These are phyloP conservation scores for Corydoras sp. DNA, from an alignment of 2,113 vertebrate species.

Conservation along the genomic window DNA sequence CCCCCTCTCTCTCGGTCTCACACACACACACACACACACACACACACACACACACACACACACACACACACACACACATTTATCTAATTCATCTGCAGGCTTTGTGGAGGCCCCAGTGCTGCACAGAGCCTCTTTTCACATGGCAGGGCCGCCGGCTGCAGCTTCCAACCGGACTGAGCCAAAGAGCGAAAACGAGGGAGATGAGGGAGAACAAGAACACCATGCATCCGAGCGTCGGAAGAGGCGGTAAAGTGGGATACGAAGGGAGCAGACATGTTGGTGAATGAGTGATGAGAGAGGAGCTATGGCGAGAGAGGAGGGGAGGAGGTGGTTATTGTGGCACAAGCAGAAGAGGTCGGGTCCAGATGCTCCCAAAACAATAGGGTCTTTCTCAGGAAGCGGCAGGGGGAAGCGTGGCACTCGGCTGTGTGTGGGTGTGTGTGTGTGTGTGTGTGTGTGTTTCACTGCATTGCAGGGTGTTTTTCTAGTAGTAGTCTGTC, in stretches of 20 bases:
- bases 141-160: slow-evolving; percentile 39
- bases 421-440: slow-evolving; percentile 62
- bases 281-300: background rate
- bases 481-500: slow-evolving; percentile 69
- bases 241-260: slow-evolving; percentile 49
- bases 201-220: slow-evolving; percentile 37
- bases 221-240: slow-evolving; percentile 53
- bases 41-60: slow-evolving; percentile 20
- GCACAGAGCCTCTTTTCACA: slow-evolving; percentile 48
- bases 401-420: slow-evolving; percentile 73
- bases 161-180: slow-evolving; percentile 3
- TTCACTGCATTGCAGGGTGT: slow-evolving; percentile 79
- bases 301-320: slow-evolving; percentile 40
- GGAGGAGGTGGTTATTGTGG: slow-evolving; percentile 43
- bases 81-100: slow-evolving; percentile 64
- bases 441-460: slow-evolving; percentile 37
- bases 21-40: slow-evolving; percentile 9
- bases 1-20: slow-evolving; percentile 12
- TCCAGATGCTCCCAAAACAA: slow-evolving; percentile 78
- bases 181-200: slow-evolving; percentile 6
- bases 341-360: slow-evolving; percentile 66
- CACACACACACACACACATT: slow-evolving; percentile 41
- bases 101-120: slow-evolving; percentile 65
- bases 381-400: slow-evolving; percentile 73
- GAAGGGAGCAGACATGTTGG: slow-evolving; percentile 4